Conservation (phyloP, 2,888 invertebrate species). For the Theretra japonica region DNA sequence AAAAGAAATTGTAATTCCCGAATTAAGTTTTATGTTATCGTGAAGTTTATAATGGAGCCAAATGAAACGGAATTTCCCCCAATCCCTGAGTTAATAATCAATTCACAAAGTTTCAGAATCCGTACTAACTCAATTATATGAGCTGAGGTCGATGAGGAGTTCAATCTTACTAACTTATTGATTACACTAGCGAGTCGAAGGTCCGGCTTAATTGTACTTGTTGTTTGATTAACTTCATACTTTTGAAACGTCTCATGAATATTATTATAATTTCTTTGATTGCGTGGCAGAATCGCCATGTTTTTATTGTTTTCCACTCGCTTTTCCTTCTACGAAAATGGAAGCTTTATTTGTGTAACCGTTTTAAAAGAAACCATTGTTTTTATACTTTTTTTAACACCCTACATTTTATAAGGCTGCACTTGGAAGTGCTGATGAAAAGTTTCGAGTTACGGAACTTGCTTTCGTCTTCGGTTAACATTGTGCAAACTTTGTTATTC, state of each 20-base stretch:
- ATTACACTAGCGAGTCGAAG: conserved; percentile 50
- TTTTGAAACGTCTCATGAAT: conserved; percentile 17
- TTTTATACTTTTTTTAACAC: conserved; percentile 28
- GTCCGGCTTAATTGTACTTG: conserved; percentile 53
- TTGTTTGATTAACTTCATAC: conserved; percentile 48
- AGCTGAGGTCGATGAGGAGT: conserved; percentile 55
- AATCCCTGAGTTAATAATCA: conserved; percentile 55
- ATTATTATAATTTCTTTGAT: background rate
- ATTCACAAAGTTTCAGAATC: conserved; percentile 57
- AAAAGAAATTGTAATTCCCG: background rate
- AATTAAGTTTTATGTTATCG: conserved; percentile 14
- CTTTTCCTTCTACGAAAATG: background rate
- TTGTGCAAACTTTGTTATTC: conserved; percentile 29
- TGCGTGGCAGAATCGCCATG: background rate
- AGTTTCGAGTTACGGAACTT: conserved; percentile 31
- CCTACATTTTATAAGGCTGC: conserved; percentile 29
- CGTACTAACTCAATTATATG: conserved; percentile 58
- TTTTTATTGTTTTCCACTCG: background rate
- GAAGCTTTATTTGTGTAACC: background rate
- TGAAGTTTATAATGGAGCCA: conserved; percentile 33
- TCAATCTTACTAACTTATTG: conserved; percentile 58
- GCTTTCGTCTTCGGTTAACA: conserved; percentile 21
- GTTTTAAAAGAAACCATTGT: conserved; percentile 15
- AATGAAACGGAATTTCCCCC: conserved; percentile 41
- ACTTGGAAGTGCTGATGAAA: conserved; percentile 29